Base-by-base conservation (phyloP, 2,888 invertebrate genomes). In the Linhomoeus sp. region DNA sequence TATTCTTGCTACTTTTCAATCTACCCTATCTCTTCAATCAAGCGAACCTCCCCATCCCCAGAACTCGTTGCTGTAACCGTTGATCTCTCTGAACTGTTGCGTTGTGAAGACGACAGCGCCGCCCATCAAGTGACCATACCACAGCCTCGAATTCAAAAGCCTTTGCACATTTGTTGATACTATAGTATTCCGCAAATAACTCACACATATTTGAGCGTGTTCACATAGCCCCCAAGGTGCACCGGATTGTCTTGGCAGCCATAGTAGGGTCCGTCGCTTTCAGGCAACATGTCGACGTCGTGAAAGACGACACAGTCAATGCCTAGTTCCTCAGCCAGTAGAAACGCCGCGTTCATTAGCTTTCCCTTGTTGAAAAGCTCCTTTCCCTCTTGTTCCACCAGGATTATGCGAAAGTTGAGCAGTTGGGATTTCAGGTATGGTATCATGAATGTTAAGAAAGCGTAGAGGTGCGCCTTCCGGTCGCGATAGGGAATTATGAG, bases 51-150 rank as follows among this genome's bases (percentile, higher is more conserved):
- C 43, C 43, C 43, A 43, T n/a, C 26, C 43, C 43, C 43, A 43
- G 33, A 66, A 68, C 26, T 64, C 59, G 52, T 72, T 72, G 20
- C 70, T 67, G 53, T 68, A 71, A 17, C 72, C 72, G 52, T 72
- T 72, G 29, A 71, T 64, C 17, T 56, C 55, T n/a, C 58, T 52
- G 45, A 66, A 65, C 50, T 68, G 67, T n/a, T 61, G 59, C 45
- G 61, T 58, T 38, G 62, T 65, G 22, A 70, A 55, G 17, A 69
- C 67, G 37, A 68, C 54, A 15, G 67, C 70, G 12, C 70, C 70
- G 22, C 70, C 70, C 33, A 66, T 67, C 47, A 67, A 63, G 50
- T 68, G 67, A 50, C 66, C 64, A 55, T 67, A 70, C 68, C 69
- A 67, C 26, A 68, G 58, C 53, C 57, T 56, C 38, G 25, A 57